phyloP scores from a whole-genome alignment of 2,888 invertebrate species.

The Ophioninae sp. region DNA sequence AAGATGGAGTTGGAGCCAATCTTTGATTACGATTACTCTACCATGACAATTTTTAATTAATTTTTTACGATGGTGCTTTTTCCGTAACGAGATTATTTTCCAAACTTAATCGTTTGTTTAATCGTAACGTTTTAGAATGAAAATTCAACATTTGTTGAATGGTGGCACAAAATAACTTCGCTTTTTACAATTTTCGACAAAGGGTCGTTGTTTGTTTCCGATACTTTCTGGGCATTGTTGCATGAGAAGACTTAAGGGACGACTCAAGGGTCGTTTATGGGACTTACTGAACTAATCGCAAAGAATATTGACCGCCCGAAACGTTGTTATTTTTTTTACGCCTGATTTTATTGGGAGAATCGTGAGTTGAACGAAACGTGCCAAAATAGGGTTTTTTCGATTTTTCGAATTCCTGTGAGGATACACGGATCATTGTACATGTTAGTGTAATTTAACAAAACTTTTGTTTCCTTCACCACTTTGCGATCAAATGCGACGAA shows the following conservation, averaged over 20 bases:
- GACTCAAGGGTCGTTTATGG: neutral
- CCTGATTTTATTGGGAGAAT: slow-evolving; percentile 12
- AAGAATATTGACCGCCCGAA: slow-evolving; percentile 27
- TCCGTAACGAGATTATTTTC: slow-evolving; percentile 25
- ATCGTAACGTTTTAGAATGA: neutral
- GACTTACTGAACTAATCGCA: neutral
- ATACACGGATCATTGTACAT: slow-evolving; percentile 24
- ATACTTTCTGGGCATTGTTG: neutral
- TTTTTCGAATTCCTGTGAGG: slow-evolving; percentile 28
- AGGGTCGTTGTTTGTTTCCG: neutral
- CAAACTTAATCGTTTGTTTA: no score
- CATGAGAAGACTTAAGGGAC: neutral
- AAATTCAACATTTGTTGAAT: neutral
- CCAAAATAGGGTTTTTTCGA: slow-evolving; percentile 27
- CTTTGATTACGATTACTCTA: neutral
- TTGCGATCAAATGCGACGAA: neutral
- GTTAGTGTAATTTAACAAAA: slow-evolving; percentile 10
- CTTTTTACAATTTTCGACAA: neutral
- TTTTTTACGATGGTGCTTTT: slow-evolving; percentile 34
- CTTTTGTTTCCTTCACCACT: neutral
- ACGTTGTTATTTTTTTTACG: slow-evolving; percentile 1
- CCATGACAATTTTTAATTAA: no score
- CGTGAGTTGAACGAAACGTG: slow-evolving; percentile 6
- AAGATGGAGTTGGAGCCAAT: neutral
- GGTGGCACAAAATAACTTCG: neutral